Evolutionary conservation across 2,113 vertebrate genomes (phyloP).

Genomic region (Xyrauchen texanus): DNA sequence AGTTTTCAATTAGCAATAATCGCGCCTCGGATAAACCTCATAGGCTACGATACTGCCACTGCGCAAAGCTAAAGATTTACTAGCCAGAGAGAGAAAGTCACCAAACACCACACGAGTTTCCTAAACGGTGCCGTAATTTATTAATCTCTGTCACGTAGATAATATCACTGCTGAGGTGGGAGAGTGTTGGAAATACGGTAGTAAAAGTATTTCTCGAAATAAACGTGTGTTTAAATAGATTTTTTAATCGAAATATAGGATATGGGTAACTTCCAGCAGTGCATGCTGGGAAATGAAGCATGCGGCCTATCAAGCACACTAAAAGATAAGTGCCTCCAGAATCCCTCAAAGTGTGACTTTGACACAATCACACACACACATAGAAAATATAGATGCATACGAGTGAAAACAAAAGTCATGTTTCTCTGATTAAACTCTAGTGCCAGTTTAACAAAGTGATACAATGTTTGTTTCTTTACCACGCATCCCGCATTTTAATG

Average conservation of each 20-base stretch:
- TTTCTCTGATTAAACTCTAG: not conserved
- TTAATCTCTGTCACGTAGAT: not conserved
- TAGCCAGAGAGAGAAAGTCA: accelerated
- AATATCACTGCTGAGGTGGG: not conserved
- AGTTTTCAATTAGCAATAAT: slow-evolving; percentile 62
- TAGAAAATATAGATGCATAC: not conserved
- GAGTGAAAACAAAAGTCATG: not conserved
- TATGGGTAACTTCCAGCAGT: not conserved
- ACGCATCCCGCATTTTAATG: not conserved
- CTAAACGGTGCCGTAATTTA: not conserved
- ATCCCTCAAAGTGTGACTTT: too few species aligned
- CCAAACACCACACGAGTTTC: not conserved
- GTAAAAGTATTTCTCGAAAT: not conserved
- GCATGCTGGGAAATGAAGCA: slow-evolving; percentile 10
- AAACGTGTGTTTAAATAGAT: not conserved
- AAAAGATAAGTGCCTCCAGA: too few species aligned
- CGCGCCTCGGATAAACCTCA: slow-evolving; percentile 61
- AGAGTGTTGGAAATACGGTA: not conserved
- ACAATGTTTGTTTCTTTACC: too few species aligned
- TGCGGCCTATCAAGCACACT: not conserved
- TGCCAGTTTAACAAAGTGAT: not conserved
- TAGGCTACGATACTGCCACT: slow-evolving; percentile 63
- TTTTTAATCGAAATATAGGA: not conserved
- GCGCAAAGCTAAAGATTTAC: not conserved
- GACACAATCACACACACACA: too few species aligned